These are phyloP conservation scores for Bedellia somnulentella DNA, from an alignment of 2,888 invertebrate genomes.

Conservation along the genomic window DNA sequence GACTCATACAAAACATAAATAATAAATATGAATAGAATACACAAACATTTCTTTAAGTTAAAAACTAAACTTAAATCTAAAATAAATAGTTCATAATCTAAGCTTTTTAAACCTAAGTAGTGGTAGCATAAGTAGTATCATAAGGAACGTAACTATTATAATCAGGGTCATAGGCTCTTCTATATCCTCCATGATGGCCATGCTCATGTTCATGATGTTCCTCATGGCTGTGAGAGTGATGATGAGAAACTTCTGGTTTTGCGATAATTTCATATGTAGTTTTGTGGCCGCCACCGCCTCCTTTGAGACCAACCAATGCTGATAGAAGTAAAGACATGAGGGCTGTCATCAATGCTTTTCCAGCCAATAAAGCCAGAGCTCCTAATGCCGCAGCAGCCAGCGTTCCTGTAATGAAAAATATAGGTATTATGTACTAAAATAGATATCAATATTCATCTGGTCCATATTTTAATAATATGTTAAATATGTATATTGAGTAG, in stretches of 20 bases:
- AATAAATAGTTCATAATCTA: neutral
- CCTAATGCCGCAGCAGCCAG: conserved; percentile 73
- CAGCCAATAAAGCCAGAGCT: conserved; percentile 74
- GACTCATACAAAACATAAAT: neutral
- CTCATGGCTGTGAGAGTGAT: conserved; percentile 71
- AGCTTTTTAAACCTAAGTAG: conserved; percentile 1
- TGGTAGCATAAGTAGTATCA: conserved; percentile 18
- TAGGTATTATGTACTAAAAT: too few relatives aligned
- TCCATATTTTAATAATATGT: too few relatives aligned
- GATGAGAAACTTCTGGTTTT: conserved; percentile 75
- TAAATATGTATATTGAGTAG: too few relatives aligned
- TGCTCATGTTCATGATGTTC: conserved; percentile 61
- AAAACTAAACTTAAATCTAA: conserved; percentile 2
- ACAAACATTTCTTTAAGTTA: neutral
- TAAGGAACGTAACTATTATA: conserved; percentile 49
- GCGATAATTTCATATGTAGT: conserved; percentile 85
- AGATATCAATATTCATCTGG: too few relatives aligned
- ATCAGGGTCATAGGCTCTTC: conserved; percentile 52
- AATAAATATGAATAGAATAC: neutral
- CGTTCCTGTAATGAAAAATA: conserved; percentile 51
- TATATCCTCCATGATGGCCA: conserved; percentile 57
- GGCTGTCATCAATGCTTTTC: conserved; percentile 83
- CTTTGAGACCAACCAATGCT: conserved; percentile 75
- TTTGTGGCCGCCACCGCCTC: conserved; percentile 66
- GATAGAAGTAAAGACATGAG: conserved; percentile 77